phyloP scores from a whole-genome alignment of 2,888 invertebrate species.

The Drosophila setosimentum region DNA sequence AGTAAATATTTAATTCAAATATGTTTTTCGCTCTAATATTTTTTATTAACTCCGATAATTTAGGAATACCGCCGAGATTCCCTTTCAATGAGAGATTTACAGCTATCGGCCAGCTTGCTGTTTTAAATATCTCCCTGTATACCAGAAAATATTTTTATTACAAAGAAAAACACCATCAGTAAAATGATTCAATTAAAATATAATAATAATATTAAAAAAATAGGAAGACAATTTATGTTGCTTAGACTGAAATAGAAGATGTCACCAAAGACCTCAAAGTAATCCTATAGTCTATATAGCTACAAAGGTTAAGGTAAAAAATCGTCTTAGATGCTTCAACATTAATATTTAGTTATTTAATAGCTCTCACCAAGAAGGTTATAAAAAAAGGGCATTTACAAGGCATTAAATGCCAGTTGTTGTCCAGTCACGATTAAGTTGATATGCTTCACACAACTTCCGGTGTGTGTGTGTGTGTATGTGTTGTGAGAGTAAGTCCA shows the following conservation, averaged over 20 bases:
- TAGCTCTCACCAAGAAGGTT: neutral
- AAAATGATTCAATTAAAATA: neutral
- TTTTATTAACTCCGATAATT: no score
- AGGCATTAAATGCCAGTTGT: neutral
- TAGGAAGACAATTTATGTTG: neutral
- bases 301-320: neutral
- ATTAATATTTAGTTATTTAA: neutral
- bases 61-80: no score
- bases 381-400: neutral
- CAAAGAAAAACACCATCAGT: neutral
- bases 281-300: neutral
- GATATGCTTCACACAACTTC: conserved; percentile 10
- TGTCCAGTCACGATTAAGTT: neutral
- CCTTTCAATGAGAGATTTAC: no score
- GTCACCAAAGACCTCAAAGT: neutral
- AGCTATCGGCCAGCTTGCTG: neutral
- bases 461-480: neutral
- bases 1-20: neutral
- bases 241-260: neutral
- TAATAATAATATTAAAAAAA: neutral
- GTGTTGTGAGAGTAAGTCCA: conserved; percentile 15
- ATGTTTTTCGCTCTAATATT: neutral
- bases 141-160: neutral
- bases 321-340: neutral
- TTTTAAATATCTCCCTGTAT: neutral